phyloP scores from a whole-genome alignment of 2,113 vertebrate species.

The Paradoxurus hermaphroditus region DNA sequence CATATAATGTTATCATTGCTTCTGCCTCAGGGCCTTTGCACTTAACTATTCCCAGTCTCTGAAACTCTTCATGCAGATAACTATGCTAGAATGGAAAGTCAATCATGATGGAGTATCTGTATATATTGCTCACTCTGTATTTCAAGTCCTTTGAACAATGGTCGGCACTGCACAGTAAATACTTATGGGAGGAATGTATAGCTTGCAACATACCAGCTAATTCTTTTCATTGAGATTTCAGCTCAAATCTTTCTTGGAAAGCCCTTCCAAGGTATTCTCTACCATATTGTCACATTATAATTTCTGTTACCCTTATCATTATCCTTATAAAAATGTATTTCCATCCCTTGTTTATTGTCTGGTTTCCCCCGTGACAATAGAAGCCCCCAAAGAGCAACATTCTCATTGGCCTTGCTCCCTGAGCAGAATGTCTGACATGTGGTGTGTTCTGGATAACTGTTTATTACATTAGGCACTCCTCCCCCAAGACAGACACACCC shows the following conservation, averaged over 20 bases:
- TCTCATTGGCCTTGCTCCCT: not conserved
- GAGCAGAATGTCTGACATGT: not conserved
- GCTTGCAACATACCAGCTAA: rapidly evolving
- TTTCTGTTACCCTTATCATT: not conserved
- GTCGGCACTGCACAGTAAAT: not conserved
- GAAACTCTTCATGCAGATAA: not conserved
- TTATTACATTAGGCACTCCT: not conserved
- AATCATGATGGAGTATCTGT: too few relatives aligned
- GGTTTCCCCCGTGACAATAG: not conserved
- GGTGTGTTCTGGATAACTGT: not conserved
- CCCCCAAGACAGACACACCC: not conserved
- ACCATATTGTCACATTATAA: not conserved
- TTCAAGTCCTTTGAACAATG: not conserved
- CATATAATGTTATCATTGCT: too few relatives aligned
- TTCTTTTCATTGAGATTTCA: not conserved
- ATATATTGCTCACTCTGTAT: not conserved
- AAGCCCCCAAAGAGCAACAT: not conserved
- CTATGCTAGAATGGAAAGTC: not conserved
- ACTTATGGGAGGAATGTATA: rapidly evolving
- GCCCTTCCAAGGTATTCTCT: not conserved
- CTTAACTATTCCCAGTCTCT: not conserved
- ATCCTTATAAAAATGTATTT: not conserved
- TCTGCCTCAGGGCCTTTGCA: not conserved
- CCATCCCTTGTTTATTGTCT: not conserved
- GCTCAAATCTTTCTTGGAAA: not conserved